Evolutionary conservation across 2,888 invertebrate genomes (phyloP).

Genomic region (Latheticus oryzae): DNA sequence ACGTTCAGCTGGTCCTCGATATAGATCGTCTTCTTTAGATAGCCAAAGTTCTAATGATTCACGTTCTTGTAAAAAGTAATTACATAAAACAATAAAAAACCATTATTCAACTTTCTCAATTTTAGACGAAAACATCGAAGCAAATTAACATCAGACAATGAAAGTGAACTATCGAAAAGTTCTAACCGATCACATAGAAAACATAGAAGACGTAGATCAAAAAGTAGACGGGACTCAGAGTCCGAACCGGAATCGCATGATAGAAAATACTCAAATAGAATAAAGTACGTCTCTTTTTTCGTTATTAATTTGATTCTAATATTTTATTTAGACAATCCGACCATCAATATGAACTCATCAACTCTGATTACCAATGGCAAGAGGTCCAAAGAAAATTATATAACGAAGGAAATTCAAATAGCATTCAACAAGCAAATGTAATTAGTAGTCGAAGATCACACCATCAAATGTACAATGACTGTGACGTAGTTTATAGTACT

Average conservation of each 20-base stretch:
- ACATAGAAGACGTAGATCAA: constrained; percentile 80
- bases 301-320: not conserved
- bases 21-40: constrained; percentile 85
- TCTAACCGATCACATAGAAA: constrained; percentile 84
- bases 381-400: constrained; percentile 85
- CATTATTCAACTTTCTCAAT: not conserved
- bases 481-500: constrained; percentile 38
- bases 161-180: constrained; percentile 88
- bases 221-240: constrained; percentile 80
- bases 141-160: constrained; percentile 83
- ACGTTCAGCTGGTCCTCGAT: constrained; percentile 75
- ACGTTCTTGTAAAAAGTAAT: constrained; percentile 78
- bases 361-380: constrained; percentile 90
- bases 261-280: constrained; percentile 52
- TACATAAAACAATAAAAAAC: not conserved
- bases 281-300: constrained; percentile 1
- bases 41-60: constrained; percentile 92
- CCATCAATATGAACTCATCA: constrained; percentile 77
- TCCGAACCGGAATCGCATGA: constrained; percentile 73
- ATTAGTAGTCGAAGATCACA: constrained; percentile 65
- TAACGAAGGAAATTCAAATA: constrained; percentile 67
- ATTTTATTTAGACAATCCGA: constrained; percentile 40
- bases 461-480: constrained; percentile 37
- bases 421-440: constrained; percentile 78
- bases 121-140: constrained; percentile 78